Evolutionary conservation across 2,113 vertebrate genomes (phyloP).

Genomic region (Micromys minutus): DNA sequence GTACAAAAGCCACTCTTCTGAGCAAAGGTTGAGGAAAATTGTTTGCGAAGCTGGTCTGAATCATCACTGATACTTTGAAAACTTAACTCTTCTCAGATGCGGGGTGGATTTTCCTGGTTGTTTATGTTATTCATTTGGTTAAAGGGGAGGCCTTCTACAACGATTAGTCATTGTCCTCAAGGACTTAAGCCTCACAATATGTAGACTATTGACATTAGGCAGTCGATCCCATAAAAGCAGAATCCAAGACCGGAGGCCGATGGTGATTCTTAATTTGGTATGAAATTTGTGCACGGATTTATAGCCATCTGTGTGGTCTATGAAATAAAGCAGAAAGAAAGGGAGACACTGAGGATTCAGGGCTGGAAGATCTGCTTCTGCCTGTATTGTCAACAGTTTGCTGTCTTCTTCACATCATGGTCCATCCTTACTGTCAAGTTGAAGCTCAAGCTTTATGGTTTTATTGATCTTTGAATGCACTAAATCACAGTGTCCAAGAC

Average conservation of each 20-base stretch:
- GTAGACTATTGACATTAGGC: slow-evolving; percentile 17
- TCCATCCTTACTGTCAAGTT: slow-evolving; percentile 15
- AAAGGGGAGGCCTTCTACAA: slow-evolving; percentile 1
- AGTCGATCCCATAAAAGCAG: slow-evolving; percentile 26
- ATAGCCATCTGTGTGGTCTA: background rate
- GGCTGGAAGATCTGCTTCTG: slow-evolving; percentile 75
- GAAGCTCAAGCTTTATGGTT: background rate
- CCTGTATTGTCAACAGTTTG: slow-evolving; percentile 71
- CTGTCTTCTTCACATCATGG: background rate
- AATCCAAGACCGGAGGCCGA: slow-evolving; percentile 8
- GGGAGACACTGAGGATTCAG: slow-evolving; percentile 12
- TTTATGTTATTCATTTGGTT: background rate
- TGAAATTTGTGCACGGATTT: slow-evolving; percentile 20
- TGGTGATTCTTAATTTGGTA: slow-evolving; percentile 48
- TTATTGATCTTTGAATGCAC: background rate
- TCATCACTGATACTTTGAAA: background rate
- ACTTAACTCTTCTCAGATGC: slow-evolving; percentile 14
- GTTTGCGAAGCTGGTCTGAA: background rate
- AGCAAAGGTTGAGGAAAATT: background rate
- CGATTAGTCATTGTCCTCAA: slow-evolving; percentile 29
- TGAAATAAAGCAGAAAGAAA: background rate
- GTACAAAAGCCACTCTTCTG: background rate
- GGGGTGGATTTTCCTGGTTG: background rate
- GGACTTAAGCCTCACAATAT: slow-evolving; percentile 18
- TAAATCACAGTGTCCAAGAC: slow-evolving; percentile 2